These are phyloP conservation scores for Austrofundulus limnaeus DNA, from an alignment of 2,113 vertebrate species.

Conservation along the genomic window DNA sequence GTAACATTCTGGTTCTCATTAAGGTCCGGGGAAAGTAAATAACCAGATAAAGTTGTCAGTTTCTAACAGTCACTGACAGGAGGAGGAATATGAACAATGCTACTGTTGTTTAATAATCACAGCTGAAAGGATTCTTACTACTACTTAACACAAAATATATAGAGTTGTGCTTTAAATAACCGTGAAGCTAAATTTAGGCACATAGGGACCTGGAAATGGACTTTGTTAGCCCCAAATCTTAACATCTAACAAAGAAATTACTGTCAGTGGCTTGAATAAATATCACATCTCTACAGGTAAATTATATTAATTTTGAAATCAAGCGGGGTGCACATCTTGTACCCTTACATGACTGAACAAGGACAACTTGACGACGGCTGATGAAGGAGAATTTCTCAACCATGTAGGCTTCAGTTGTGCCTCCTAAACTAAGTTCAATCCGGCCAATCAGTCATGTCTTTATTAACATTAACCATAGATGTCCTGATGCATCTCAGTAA, in stretches of 20 bases:
- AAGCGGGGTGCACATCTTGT: background rate
- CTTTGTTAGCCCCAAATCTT: background rate
- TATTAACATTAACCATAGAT: background rate
- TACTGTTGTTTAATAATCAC: background rate
- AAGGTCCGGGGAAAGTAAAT: background rate
- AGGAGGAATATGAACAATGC: background rate
- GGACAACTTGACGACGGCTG: no score
- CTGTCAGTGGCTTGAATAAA: slow-evolving; percentile 22
- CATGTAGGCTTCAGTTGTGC: background rate
- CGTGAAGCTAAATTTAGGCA: background rate
- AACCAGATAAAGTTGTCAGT: background rate
- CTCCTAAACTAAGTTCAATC: background rate
- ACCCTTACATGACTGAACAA: background rate
- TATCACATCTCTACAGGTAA: background rate
- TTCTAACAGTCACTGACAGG: background rate
- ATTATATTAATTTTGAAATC: background rate
- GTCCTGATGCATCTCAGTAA: no score
- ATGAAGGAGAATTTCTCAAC: background rate
- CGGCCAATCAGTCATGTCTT: slow-evolving; percentile 16
- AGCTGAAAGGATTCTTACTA: background rate
- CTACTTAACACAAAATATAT: background rate
- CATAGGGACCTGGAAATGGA: background rate
- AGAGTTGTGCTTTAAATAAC: background rate
- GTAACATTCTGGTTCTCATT: background rate
- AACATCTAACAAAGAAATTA: background rate